Conservation (phyloP, 2,888 invertebrate species). For the Entomobrya proxima region DNA sequence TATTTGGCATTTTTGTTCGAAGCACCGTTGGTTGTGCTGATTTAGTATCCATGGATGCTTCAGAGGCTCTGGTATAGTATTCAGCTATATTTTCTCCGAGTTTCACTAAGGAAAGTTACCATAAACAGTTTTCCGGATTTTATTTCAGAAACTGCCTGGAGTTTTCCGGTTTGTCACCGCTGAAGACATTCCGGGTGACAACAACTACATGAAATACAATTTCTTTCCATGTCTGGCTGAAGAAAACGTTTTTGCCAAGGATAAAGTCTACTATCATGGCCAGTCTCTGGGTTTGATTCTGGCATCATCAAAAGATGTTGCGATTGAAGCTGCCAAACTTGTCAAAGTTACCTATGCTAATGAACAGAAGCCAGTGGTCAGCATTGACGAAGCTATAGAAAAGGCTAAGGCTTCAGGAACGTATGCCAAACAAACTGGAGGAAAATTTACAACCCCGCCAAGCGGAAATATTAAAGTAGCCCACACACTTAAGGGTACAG, state of each 20-base stretch:
- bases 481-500: constrained; percentile 45
- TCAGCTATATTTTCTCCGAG: constrained; percentile 68
- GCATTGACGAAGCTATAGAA: constrained; percentile 76
- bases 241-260: constrained; percentile 75
- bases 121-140: background rate
- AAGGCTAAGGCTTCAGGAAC: constrained; percentile 64
- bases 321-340: constrained; percentile 76
- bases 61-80: constrained; percentile 78
- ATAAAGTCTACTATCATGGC: constrained; percentile 76
- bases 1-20: constrained; percentile 85
- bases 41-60: constrained; percentile 82
- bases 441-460: background rate
- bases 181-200: constrained; percentile 77
- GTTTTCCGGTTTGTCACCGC: constrained; percentile 76
- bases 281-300: constrained; percentile 78
- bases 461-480: background rate
- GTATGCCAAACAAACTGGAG: constrained; percentile 47
- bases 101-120: background rate
- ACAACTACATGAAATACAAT: constrained; percentile 72
- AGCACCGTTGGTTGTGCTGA: constrained; percentile 81
- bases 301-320: constrained; percentile 76
- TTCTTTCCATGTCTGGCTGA: background rate
- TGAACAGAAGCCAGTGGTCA: constrained; percentile 76
- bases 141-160: constrained; percentile 78
- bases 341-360: constrained; percentile 77